A percentile compares a stretch with the other conserved stretches of the same genome.
Conservation (phyloP, 1,140 invertebrate species). For the Lasaia peninsularis region DNA sequence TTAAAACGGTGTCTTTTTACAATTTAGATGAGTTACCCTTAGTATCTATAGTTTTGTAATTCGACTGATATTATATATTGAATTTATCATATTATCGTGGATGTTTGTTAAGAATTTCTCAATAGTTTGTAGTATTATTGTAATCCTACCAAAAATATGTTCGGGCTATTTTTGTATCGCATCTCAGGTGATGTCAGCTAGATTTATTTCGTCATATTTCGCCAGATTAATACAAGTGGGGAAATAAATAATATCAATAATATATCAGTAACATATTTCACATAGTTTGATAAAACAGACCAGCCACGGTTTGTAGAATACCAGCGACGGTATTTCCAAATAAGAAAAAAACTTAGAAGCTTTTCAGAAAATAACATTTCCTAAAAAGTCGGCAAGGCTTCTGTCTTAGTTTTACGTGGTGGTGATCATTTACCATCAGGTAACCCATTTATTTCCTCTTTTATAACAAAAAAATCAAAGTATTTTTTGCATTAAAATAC, state of each 20-base stretch:
- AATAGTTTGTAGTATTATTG: constrained; percentile 29
- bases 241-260: neutral
- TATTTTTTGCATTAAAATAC: too few species aligned
- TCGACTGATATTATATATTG: constrained; percentile 53
- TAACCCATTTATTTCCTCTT: too few species aligned
- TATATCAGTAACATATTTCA: too few species aligned
- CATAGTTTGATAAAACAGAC: too few species aligned
- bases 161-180: constrained; percentile 56
- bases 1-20: constrained; percentile 11
- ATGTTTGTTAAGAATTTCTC: constrained; percentile 42
- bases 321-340: too few species aligned
- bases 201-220: constrained; percentile 13
- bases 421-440: too few species aligned
- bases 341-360: too few species aligned
- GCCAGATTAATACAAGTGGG: neutral
- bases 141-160: constrained; percentile 58
- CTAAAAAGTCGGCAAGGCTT: too few species aligned
- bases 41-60: constrained; percentile 36
- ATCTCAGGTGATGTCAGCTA: constrained; percentile 22
- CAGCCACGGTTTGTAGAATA: too few species aligned
- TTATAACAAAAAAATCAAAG: too few species aligned
- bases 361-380: too few species aligned
- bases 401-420: too few species aligned
- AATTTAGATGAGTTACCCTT: constrained; percentile 50
- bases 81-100: constrained; percentile 39